phyloP scores from a whole-genome alignment of 1,140 invertebrate genomes.

The Thaumatotibia leucotreta region DNA sequence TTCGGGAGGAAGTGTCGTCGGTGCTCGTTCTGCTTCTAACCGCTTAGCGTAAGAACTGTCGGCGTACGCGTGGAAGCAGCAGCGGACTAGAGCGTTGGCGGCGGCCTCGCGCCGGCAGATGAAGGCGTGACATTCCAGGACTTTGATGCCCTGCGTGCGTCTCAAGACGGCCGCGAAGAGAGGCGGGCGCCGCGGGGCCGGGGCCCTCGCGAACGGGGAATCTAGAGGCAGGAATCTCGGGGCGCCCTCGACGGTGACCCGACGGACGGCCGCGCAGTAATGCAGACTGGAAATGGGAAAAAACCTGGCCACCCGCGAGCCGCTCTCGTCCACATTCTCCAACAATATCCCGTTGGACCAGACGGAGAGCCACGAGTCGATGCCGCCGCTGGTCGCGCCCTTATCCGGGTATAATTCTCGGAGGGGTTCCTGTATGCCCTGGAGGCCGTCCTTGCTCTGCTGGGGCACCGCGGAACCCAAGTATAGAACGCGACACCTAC shows the following conservation, averaged over 20 bases:
- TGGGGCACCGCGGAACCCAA: constrained; percentile 98
- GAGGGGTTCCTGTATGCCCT: constrained; percentile 98
- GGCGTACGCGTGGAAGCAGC: constrained; percentile 96
- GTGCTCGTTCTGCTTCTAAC: constrained; percentile 78
- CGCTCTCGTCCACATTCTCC: constrained; percentile 97
- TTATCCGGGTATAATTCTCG: constrained; percentile 97
- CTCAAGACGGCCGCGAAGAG: constrained; percentile 97
- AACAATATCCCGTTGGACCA: constrained; percentile 97
- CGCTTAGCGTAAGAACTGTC: constrained; percentile 94
- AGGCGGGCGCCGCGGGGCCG: constrained; percentile 92
- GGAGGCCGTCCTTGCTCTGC: constrained; percentile 97
- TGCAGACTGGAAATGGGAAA: constrained; percentile 98
- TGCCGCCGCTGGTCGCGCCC: constrained; percentile 91
- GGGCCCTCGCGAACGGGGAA: constrained; percentile 94
- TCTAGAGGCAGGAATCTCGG: constrained; percentile 97
- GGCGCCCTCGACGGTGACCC: constrained; percentile 82
- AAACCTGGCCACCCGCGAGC: constrained; percentile 95
- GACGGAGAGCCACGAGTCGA: constrained; percentile 98
- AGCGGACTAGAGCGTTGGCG: constrained; percentile 94
- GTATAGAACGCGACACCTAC: constrained; percentile 97
- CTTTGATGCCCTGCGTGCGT: constrained; percentile 97
- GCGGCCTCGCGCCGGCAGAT: constrained; percentile 97
- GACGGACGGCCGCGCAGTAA: constrained; percentile 97
- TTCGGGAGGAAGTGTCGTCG: constrained; percentile 74
- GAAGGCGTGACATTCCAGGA: constrained; percentile 99